phyloP scores from a whole-genome alignment of 1,140 invertebrate species.

The Thalassaphorura encarpata region DNA sequence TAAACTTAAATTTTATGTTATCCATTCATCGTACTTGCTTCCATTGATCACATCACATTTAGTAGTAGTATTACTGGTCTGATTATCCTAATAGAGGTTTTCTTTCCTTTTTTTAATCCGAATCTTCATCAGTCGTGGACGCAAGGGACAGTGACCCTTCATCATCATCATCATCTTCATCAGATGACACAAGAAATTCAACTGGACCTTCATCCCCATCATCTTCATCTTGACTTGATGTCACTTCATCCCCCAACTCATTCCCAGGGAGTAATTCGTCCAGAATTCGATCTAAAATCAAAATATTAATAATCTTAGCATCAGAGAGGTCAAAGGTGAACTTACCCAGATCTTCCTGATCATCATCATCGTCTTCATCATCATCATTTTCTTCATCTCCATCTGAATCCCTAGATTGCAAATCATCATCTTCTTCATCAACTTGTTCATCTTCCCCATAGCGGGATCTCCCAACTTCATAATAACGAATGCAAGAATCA shows the following conservation, averaged over 20 bases:
- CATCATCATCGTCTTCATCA: conserved; percentile 37
- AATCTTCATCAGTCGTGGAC: background rate
- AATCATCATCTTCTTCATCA: conserved; percentile 41
- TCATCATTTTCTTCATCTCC: conserved; percentile 40
- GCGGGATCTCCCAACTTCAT: conserved; percentile 62
- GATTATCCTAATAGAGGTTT: background rate
- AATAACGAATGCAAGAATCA: conserved; percentile 71
- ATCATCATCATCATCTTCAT: background rate
- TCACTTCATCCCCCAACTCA: background rate
- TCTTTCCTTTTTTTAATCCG: background rate
- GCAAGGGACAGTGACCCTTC: background rate
- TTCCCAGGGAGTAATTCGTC: conserved; percentile 3
- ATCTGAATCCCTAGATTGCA: conserved; percentile 30
- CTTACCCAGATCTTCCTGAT: conserved; percentile 29
- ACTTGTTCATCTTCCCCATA: conserved; percentile 55
- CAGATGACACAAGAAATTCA: background rate
- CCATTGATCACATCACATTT: background rate
- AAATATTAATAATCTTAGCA: background rate
- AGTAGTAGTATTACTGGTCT: background rate
- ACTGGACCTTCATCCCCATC: background rate
- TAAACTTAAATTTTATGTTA: too few species aligned
- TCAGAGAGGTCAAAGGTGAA: background rate
- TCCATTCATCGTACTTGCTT: background rate
- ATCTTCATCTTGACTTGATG: background rate
- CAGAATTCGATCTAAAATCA: conserved; percentile 7